These are phyloP conservation scores for Xanthia icteritia DNA, from an alignment of 2,888 invertebrate species.

Conservation along the genomic window DNA sequence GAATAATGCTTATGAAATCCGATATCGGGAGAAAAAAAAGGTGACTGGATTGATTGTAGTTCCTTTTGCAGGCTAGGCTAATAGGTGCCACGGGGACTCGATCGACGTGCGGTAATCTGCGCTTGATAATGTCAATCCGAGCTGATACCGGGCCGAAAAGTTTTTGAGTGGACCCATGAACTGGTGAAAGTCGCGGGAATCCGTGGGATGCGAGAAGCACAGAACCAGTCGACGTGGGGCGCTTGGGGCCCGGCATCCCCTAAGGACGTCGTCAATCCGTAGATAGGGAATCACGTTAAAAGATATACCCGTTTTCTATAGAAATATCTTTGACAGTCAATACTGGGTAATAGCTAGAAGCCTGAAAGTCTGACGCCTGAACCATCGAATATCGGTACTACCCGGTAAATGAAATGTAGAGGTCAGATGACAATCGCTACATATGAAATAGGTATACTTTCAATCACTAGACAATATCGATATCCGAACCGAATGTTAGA, in stretches of 20 bases:
- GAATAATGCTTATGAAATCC: constrained; percentile 8
- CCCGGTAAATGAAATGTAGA: not conserved
- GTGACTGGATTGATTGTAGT: not conserved
- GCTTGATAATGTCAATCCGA: not conserved
- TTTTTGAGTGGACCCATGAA: not conserved
- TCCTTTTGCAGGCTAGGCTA: not conserved
- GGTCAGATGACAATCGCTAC: not conserved
- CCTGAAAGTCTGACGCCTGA: too few species aligned
- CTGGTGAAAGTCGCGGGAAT: not conserved
- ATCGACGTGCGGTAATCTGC: not conserved
- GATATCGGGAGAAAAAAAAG: not conserved
- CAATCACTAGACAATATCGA: not conserved
- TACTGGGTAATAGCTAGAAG: not conserved
- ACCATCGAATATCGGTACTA: not conserved
- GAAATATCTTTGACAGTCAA: not conserved
- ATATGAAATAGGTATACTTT: not conserved
- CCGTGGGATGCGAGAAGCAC: not conserved
- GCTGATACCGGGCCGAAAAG: too few species aligned
- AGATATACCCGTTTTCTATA: not conserved
- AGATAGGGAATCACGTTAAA: not conserved
- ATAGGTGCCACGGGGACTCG: not conserved
- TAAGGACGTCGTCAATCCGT: not conserved
- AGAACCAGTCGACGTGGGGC: not conserved
- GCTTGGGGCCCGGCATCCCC: not conserved
- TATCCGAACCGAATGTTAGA: not conserved